These are phyloP conservation scores for Flexamia atlantica DNA, from an alignment of 2,888 invertebrate species.

Conservation along the genomic window DNA sequence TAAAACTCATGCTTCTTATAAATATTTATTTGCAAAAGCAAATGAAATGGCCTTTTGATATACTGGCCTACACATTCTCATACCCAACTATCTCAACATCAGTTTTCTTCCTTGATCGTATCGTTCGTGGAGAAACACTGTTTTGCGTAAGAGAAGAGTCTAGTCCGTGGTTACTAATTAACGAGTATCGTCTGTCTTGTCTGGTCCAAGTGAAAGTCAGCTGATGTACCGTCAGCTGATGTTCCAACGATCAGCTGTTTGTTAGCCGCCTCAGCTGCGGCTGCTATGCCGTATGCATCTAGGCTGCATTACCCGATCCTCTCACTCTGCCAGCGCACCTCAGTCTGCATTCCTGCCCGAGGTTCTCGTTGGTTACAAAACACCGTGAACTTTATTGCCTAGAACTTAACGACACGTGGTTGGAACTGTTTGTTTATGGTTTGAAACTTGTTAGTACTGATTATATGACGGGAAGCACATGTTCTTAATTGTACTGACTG, in stretches of 20 bases:
- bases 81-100: conserved; percentile 9
- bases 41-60: too few relatives aligned
- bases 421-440: too few relatives aligned
- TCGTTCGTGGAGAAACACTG: background rate
- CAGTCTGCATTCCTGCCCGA: background rate
- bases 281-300: conserved; percentile 37
- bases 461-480: too few relatives aligned
- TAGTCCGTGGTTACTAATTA: conserved; percentile 24
- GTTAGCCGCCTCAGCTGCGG: conserved; percentile 28
- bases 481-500: too few relatives aligned
- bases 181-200: conserved; percentile 54
- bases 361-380: background rate
- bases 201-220: background rate
- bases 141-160: conserved; percentile 37
- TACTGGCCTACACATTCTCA: background rate
- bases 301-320: conserved; percentile 24
- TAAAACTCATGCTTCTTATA: too few relatives aligned
- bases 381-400: background rate
- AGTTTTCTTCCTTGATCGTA: conserved; percentile 34
- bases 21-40: too few relatives aligned
- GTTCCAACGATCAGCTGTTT: conserved; percentile 42
- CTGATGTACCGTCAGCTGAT: conserved; percentile 30
- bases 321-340: background rate
- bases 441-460: too few relatives aligned
- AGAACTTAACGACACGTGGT: background rate